Percentiles rank a stretch among this genome's conserved stretches.
These are phyloP conservation scores for Vespertilio murinus DNA, from an alignment of 2,797 vertebrate genomes.

Conservation along the genomic window DNA sequence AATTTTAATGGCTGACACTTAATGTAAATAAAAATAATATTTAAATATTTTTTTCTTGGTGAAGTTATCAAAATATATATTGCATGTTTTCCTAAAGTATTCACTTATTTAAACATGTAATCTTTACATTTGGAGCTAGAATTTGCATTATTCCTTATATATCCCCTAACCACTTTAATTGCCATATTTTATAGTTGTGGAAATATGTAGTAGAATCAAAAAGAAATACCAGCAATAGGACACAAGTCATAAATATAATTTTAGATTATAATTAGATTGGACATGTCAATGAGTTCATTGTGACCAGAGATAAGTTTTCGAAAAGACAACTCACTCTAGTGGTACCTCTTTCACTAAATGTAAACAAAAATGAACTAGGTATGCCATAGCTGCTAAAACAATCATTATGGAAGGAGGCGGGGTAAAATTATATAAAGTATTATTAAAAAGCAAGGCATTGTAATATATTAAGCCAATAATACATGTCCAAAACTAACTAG, in stretches of 20 bases:
- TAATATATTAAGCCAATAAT: background rate
- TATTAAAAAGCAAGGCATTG: background rate
- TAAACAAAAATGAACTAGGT: background rate
- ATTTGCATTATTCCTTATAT: background rate
- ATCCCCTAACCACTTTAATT: background rate
- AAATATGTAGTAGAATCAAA: constrained; percentile 43
- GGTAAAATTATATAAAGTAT: background rate
- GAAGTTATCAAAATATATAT: constrained; percentile 33
- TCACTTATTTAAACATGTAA: constrained; percentile 4
- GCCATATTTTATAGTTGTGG: constrained; percentile 14
- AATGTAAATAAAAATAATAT: constrained; percentile 49
- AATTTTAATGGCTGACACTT: constrained; percentile 58
- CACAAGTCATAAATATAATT: background rate
- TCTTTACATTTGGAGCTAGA: constrained; percentile 28
- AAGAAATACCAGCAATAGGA: background rate
- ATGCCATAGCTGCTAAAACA: background rate
- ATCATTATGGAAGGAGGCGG: background rate
- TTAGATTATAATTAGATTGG: constrained; percentile 3
- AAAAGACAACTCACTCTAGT: background rate
- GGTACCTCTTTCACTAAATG: background rate
- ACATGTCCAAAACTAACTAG: background rate
- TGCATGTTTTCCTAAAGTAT: constrained; percentile 1
- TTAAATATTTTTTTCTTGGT: background rate
- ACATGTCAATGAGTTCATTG: constrained; percentile 24
- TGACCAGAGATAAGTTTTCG: background rate